Evolutionary conservation across 2,888 invertebrate species (phyloP).

Genomic region (Eumacrocentrus americanus): DNA sequence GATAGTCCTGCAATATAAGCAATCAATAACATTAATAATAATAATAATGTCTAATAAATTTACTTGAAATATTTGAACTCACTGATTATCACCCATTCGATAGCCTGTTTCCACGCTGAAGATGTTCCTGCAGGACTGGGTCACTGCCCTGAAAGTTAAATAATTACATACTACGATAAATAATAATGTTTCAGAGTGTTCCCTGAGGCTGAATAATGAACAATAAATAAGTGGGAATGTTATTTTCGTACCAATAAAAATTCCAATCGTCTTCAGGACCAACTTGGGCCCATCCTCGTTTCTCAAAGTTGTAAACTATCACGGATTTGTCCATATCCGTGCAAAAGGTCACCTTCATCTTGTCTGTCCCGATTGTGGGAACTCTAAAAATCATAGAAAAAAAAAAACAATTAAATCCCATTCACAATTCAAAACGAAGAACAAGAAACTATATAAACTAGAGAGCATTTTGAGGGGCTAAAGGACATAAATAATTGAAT

Average conservation of each 20-base stretch:
- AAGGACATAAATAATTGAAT: not conserved
- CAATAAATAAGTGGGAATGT: not conserved
- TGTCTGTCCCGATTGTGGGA: slow-evolving; percentile 56
- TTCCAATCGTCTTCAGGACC: slow-evolving; percentile 94
- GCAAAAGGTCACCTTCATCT: slow-evolving; percentile 70
- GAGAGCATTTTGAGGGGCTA: not conserved
- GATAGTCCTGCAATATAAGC: slow-evolving; percentile 84
- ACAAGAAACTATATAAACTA: not conserved
- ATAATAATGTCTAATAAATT: no score
- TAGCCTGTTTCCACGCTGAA: slow-evolving; percentile 93
- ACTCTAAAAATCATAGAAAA: slow-evolving; percentile 37
- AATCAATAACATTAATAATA: no score
- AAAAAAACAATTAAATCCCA: no score
- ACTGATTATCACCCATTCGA: slow-evolving; percentile 91
- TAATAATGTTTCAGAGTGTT: no score
- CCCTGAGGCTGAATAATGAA: no score
- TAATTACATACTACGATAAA: not conserved
- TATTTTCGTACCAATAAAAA: slow-evolving; percentile 76
- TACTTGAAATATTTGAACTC: slow-evolving; percentile 59
- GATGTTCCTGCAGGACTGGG: slow-evolving; percentile 86
- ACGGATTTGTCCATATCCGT: slow-evolving; percentile 95
- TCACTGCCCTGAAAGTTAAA: slow-evolving; percentile 73
- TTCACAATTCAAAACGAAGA: no score
- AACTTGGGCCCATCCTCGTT: slow-evolving; percentile 88
- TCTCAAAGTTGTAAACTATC: slow-evolving; percentile 88